Conservation (phyloP, 2,888 invertebrate species). For the Empis stercorea region DNA sequence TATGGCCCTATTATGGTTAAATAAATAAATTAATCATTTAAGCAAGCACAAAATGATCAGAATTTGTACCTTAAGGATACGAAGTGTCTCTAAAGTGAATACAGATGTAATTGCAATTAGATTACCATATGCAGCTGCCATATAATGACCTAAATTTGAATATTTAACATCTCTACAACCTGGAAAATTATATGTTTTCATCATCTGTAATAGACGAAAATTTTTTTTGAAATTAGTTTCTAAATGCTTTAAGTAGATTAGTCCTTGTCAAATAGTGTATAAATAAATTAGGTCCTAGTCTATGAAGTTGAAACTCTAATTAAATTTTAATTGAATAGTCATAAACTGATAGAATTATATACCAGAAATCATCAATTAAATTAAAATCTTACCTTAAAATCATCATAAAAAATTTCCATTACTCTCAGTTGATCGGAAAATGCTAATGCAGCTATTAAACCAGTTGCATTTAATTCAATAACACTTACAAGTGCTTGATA, state of each 20-base stretch:
- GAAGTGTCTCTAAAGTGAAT: constrained; percentile 60
- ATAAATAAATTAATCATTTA: no score
- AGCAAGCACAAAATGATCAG: no score
- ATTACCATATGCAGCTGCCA: constrained; percentile 78
- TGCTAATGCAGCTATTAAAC: constrained; percentile 75
- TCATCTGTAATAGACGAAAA: no score
- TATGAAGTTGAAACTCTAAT: no score
- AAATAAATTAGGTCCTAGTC: no score
- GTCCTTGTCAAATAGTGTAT: no score
- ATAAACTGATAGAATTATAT: no score
- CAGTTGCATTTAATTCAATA: constrained; percentile 62
- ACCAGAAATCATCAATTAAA: neutral
- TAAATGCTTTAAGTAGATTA: no score
- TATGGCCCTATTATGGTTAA: constrained; percentile 56
- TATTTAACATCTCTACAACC: constrained; percentile 68
- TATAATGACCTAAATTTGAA: constrained; percentile 77
- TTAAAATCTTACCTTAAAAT: constrained; percentile 45
- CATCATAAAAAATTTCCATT: constrained; percentile 78
- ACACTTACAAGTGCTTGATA: constrained; percentile 65
- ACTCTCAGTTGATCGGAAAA: constrained; percentile 84
- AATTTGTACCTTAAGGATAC: constrained; percentile 22
- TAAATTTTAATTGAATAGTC: no score
- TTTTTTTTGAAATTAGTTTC: no score
- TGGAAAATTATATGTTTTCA: constrained; percentile 40
- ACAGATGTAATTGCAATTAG: constrained; percentile 77